Percentiles rank a stretch among this genome's conserved stretches.
Conservation (phyloP, 1,140 invertebrate genomes). For the Planococcus citri region DNA sequence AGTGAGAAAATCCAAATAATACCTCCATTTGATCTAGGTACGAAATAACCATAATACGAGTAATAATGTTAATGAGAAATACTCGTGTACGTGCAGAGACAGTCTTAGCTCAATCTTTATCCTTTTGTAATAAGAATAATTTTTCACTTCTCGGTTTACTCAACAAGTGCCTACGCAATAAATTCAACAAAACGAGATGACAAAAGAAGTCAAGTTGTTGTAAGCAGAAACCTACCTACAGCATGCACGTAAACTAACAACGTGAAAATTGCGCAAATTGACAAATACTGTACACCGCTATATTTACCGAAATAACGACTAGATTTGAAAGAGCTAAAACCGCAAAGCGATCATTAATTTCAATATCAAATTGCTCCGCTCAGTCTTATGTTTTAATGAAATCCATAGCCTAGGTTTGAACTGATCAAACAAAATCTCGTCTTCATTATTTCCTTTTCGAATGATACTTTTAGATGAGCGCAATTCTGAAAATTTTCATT, state of each 20-base stretch:
- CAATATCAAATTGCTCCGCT: background rate
- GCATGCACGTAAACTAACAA: background rate
- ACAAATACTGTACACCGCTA: too few species aligned
- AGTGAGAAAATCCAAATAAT: too few species aligned
- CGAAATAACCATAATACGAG: too few species aligned
- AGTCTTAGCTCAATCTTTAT: too few species aligned
- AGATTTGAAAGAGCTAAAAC: background rate
- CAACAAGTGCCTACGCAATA: background rate
- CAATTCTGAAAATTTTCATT: too few species aligned
- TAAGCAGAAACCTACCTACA: background rate
- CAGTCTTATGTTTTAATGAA: too few species aligned
- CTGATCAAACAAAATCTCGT: background rate
- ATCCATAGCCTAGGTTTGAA: too few species aligned
- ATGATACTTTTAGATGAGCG: too few species aligned
- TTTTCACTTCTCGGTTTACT: background rate
- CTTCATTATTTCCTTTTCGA: background rate
- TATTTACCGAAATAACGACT: background rate
- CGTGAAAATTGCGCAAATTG: background rate
- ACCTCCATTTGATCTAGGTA: too few species aligned
- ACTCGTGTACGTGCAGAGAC: too few species aligned
- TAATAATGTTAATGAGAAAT: too few species aligned
- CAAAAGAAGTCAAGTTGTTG: background rate
- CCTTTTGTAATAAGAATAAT: background rate
- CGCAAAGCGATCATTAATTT: constrained; percentile 7
- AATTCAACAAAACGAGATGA: background rate